phyloP scores from a whole-genome alignment of 1,140 invertebrate species.

The Drosophila kurseongensis region DNA sequence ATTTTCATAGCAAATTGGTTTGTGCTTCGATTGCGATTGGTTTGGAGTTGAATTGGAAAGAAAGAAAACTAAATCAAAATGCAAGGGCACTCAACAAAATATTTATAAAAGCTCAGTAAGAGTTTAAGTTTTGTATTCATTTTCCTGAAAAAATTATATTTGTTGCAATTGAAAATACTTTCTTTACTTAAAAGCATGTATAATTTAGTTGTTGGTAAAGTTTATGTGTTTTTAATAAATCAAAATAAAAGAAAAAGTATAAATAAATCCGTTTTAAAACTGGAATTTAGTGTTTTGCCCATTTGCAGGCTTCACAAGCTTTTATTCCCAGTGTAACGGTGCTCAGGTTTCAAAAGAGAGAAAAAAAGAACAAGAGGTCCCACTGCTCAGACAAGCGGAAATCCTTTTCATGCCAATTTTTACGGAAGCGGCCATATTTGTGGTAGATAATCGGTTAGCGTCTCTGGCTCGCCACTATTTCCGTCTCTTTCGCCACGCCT shows the following conservation, averaged over 20 bases:
- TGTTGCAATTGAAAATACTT: too few species aligned
- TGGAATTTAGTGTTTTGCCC: too few species aligned
- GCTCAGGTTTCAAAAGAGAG: constrained; percentile 13
- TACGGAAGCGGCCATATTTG: constrained; percentile 74
- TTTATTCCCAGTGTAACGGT: constrained; percentile 10
- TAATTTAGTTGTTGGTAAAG: too few species aligned
- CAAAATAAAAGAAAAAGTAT: too few species aligned
- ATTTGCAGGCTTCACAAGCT: too few species aligned
- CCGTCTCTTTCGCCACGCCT: neutral
- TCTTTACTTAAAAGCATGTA: too few species aligned
- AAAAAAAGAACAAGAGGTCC: neutral
- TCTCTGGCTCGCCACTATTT: constrained; percentile 11
- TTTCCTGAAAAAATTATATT: too few species aligned
- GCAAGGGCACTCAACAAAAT: constrained; percentile 11
- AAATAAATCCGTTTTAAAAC: too few species aligned
- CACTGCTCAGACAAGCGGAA: constrained; percentile 62
- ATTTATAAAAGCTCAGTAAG: neutral
- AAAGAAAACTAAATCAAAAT: constrained; percentile 30
- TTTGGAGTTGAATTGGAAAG: constrained; percentile 16
- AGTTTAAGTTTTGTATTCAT: neutral
- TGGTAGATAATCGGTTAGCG: constrained; percentile 73
- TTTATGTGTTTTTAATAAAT: too few species aligned
- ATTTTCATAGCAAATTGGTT: constrained; percentile 47
- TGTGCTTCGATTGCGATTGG: constrained; percentile 32
- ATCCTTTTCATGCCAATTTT: constrained; percentile 62